Conservation (phyloP, 2,888 invertebrate species). For the Hedya salicella region DNA sequence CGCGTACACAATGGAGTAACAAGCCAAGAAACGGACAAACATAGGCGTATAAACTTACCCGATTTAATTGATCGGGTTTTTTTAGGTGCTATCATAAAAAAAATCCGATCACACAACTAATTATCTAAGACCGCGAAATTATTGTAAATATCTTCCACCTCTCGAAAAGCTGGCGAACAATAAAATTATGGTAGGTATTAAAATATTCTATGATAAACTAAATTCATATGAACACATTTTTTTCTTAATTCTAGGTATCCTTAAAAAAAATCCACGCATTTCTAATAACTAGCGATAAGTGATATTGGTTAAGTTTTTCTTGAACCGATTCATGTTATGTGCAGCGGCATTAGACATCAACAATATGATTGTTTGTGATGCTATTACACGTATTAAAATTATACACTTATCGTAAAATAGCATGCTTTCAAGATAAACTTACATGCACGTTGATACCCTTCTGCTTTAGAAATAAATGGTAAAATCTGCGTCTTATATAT, state of each 20-base stretch:
- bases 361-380: not conserved
- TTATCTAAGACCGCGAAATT: conserved; percentile 16
- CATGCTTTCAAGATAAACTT: too few relatives aligned
- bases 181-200: conserved; percentile 76
- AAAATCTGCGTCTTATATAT: too few relatives aligned
- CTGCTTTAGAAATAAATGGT: too few relatives aligned
- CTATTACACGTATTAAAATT: not conserved
- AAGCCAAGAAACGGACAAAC: too few relatives aligned
- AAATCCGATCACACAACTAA: not conserved
- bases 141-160: not conserved
- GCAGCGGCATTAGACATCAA: conserved; percentile 3
- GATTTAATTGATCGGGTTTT: too few relatives aligned
- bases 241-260: conserved; percentile 77
- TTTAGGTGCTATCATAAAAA: too few relatives aligned
- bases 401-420: too few relatives aligned
- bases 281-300: conserved; percentile 60
- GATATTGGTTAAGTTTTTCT: conserved; percentile 46
- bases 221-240: conserved; percentile 84
- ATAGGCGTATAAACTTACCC: too few relatives aligned
- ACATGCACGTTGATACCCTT: too few relatives aligned
- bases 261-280: conserved; percentile 71
- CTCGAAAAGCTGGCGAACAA: conserved; percentile 45
- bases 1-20: too few relatives aligned
- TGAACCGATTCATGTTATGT: not conserved
- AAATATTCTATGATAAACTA: conserved; percentile 77